phyloP scores from a whole-genome alignment of 1,140 invertebrate genomes.

The Cyclargus thomasi region DNA sequence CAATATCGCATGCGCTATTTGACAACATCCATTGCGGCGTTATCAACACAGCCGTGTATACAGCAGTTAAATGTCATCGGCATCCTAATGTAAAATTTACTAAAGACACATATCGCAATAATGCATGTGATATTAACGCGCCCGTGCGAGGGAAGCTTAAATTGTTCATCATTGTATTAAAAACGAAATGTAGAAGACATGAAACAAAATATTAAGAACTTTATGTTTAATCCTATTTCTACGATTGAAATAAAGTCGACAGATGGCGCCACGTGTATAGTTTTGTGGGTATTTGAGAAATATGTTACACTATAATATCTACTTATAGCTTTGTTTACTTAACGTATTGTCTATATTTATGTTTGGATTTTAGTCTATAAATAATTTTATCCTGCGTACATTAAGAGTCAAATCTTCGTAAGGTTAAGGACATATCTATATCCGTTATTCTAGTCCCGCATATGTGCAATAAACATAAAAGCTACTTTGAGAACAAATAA shows the following conservation, averaged over 20 bases:
- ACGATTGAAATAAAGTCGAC: neutral
- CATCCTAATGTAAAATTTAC: too few relatives aligned
- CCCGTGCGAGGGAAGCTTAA: too few relatives aligned
- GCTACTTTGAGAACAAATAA: neutral
- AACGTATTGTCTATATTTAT: neutral
- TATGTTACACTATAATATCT: conserved; percentile 3
- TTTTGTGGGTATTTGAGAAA: neutral
- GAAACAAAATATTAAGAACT: neutral
- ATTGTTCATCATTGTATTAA: too few relatives aligned
- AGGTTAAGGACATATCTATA: neutral
- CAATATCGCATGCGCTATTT: too few relatives aligned
- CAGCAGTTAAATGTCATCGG: too few relatives aligned
- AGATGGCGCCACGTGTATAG: neutral
- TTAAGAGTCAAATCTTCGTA: neutral
- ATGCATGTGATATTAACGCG: too few relatives aligned
- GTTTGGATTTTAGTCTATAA: neutral
- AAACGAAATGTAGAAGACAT: too few relatives aligned
- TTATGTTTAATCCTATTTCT: neutral
- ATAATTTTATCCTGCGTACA: neutral
- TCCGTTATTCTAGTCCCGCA: neutral
- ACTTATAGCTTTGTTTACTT: neutral
- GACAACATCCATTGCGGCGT: too few relatives aligned
- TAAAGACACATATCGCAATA: too few relatives aligned
- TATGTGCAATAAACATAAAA: conserved; percentile 4
- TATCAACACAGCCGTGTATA: too few relatives aligned